Percentiles rank a stretch among this genome's conserved stretches.
Conservation (phyloP, 1,140 invertebrate genomes). For the Conus ventricosus region DNA sequence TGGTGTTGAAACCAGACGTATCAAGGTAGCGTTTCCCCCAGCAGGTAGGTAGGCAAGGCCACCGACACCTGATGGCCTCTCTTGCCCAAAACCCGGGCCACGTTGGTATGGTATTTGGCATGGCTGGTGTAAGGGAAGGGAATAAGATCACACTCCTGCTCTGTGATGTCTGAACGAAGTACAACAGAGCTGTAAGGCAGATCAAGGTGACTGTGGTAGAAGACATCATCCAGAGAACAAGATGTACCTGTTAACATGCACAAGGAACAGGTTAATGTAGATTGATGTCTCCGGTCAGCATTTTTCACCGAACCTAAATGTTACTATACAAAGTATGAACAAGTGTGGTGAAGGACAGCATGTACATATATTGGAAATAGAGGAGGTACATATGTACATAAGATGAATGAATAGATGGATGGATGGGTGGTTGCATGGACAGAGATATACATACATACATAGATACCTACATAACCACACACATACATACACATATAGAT, state of each 20-base stretch:
- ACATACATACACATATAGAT: neutral
- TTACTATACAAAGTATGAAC: too few species aligned
- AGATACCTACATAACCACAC: neutral
- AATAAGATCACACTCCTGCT: conserved; percentile 16
- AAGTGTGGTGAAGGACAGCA: too few species aligned
- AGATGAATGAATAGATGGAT: too few species aligned
- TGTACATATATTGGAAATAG: too few species aligned
- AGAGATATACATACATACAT: too few species aligned
- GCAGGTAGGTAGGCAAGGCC: conserved; percentile 20
- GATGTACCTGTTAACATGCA: too few species aligned
- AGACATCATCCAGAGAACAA: too few species aligned
- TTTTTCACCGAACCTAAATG: too few species aligned
- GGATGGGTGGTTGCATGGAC: too few species aligned
- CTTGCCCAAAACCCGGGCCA: neutral
- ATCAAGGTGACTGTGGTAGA: neutral
- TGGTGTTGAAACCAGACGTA: neutral
- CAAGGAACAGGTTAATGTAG: too few species aligned
- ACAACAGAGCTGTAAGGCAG: neutral
- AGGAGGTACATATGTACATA: too few species aligned
- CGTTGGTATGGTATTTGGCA: conserved; percentile 33
- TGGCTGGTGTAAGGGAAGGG: conserved; percentile 33
- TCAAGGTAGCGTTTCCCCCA: neutral
- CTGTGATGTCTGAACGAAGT: conserved; percentile 7
- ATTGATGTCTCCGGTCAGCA: neutral
- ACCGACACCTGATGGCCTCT: conserved; percentile 40